Base-by-base conservation (phyloP, 2,797 vertebrate genomes). In the Amniataba percoides region DNA sequence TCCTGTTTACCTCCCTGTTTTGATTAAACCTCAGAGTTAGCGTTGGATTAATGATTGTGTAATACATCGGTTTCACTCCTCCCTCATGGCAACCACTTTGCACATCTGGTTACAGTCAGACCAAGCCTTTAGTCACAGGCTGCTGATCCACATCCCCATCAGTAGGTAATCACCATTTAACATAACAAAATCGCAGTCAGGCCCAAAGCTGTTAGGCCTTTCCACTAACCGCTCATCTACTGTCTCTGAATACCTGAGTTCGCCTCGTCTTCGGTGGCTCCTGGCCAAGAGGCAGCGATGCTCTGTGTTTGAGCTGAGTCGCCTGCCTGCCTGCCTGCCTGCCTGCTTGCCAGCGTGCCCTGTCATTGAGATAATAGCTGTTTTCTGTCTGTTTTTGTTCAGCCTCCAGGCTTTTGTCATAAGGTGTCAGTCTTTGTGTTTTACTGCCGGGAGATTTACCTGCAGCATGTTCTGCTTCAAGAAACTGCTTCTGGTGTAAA, bases 331-430 rank as follows among this genome's bases (percentile, higher is more conserved):
- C 69, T 42, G 27, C 60, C 58, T 11, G 45, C 74, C 69, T 42
- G 27, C 60, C 42, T 36, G 42, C 58, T 63, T 69, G 66, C 57
- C 65, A 56, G 64, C 49, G 2, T 57, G 71, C 69, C 78, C 86
- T 86, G 82, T 91, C 87, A 89, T 89, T 86, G 71, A 81, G 77
- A 87, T 89, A 88, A 93, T 87, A 23, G 69, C 79, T 87, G 75
- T 90, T 89, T 92, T 91, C 82, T 83, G 67, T 63, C 77, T 78
- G 80, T 77, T 85, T 85, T 71, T 78, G 66, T 87, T 88, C 48
- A 82, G 84, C 87, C 77, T 84, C 60, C 14, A 16, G 67, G 81
- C 78, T 87, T 87, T 84, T 83, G 85, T 91, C 66, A 74, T 42
- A 79, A 78, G 70, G 81, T 81, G 77, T 87, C 80, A 53, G 77